These are phyloP conservation scores for Lissonota sp. DNA, from an alignment of 2,888 invertebrate species.

Conservation along the genomic window DNA sequence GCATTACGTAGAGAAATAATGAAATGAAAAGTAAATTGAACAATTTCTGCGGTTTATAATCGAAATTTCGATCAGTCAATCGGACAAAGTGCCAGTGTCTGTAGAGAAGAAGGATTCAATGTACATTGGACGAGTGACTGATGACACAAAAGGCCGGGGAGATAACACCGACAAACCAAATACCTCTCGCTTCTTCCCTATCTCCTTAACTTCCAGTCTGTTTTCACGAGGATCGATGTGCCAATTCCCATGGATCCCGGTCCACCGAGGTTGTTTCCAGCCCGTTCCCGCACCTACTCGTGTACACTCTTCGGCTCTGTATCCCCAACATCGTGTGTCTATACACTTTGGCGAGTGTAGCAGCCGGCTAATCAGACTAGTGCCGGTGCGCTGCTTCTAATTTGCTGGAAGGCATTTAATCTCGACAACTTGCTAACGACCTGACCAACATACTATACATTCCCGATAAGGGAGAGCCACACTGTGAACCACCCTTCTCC, in stretches of 20 bases:
- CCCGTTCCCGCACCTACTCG: constrained; percentile 14
- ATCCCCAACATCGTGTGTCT: constrained; percentile 6
- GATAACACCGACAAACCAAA: constrained; percentile 27
- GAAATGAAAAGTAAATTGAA: neutral
- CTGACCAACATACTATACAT: constrained; percentile 82
- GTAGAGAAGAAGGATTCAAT: neutral
- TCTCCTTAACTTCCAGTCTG: constrained; percentile 46
- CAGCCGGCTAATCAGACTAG: constrained; percentile 78
- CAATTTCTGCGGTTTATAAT: neutral
- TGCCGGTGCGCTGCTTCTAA: constrained; percentile 78
- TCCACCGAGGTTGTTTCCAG: constrained; percentile 37
- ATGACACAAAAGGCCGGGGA: constrained; percentile 28
- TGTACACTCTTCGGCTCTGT: neutral
- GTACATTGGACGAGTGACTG: neutral
- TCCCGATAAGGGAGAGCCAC: constrained; percentile 79
- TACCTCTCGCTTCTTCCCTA: constrained; percentile 28
- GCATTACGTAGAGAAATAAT: constrained; percentile 33
- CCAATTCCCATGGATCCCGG: constrained; percentile 62
- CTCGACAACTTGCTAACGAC: constrained; percentile 83
- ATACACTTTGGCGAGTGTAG: constrained; percentile 39
- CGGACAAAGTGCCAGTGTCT: neutral
- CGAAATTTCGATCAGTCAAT: neutral
- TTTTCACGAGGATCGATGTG: constrained; percentile 60
- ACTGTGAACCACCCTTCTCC: constrained; percentile 13
- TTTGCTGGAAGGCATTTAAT: constrained; percentile 82